Conservation (phyloP, 2,797 vertebrate species). For the Argyrosomus regius region DNA sequence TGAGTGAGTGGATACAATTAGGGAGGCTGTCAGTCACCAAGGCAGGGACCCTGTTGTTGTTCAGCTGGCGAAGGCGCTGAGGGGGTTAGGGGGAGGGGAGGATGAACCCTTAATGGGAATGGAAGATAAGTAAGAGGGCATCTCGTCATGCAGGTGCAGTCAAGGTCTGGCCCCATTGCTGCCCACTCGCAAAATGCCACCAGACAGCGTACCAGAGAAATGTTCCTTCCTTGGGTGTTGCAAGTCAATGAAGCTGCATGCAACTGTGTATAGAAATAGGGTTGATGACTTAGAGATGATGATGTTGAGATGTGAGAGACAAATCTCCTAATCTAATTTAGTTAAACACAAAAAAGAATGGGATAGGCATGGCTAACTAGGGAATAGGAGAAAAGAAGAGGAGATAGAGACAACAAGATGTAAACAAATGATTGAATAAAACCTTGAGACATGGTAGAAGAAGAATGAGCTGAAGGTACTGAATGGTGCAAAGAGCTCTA, state of each 20-base stretch:
- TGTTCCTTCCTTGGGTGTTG: neutral
- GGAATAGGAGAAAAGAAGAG: neutral
- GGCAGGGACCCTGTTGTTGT: constrained; percentile 91
- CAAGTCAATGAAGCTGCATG: constrained; percentile 1
- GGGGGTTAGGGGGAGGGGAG: neutral
- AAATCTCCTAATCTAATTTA: constrained; percentile 21
- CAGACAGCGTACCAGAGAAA: neutral
- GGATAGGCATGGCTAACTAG: neutral
- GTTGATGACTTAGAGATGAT: constrained; percentile 36
- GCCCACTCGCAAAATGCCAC: constrained; percentile 20
- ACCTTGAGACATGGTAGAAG: neutral
- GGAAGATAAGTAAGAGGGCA: constrained; percentile 61
- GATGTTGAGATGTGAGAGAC: neutral
- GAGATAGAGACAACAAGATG: neutral
- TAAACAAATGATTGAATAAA: neutral
- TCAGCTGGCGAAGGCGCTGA: constrained; percentile 82
- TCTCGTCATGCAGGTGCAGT: constrained; percentile 68
- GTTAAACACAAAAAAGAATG: constrained; percentile 9
- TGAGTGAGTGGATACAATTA: constrained; percentile 99
- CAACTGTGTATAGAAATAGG: neutral
- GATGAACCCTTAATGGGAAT: constrained; percentile 64
- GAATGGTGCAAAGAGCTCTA: constrained; percentile 1
- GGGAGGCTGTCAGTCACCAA: constrained; percentile 98
- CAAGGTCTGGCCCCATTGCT: neutral
- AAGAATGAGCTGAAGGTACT: neutral